Evolutionary conservation across 2,797 vertebrate species (phyloP), one percentile per base, ranked within the genome.

Genomic region (Coendou prehensilis): DNA sequence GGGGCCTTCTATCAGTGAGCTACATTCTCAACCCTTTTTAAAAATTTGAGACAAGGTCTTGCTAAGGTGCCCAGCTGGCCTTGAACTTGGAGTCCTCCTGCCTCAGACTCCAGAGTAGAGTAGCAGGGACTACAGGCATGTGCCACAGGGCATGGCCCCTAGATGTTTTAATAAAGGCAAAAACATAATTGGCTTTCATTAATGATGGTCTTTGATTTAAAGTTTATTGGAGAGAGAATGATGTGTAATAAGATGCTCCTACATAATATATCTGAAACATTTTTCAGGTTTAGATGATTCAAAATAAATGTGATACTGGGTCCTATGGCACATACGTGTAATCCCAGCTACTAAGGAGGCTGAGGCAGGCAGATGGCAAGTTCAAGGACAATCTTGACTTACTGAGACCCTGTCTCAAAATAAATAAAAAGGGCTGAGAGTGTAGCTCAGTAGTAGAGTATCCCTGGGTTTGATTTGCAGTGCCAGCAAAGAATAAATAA

Each of bases 261-360:
- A 52, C 18, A 30, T 94, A 76, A 57, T 78, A 6, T 67, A 83
- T 64, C 59, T 96, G 50, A 94, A 89, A 89, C 45, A 83, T 93
- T 85, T 96, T 97, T 93, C 71, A 87, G 26, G 83, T 64, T 96
- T n/a, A 95, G 20, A 13, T 92, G 93, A 93, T 76, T 95, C 47
- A 93, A 73, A 85, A 84, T 87, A 71, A 71, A 71, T 71, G n/a
- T 41, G 20, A 23, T 71, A 71, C n/a, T 71, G n/a, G 37, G 8
- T 15, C 37, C n/a, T 41, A 41, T 71, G 37, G 69, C 37, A 37
- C 9, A 23, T 71, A 22, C 37, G n/a, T 71, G n/a, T 71, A 71
- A 37, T 37, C 18, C 3, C 67, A 71, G 67, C 18, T 71, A 20
- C n/a, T 37, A 37, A 37, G 67, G n/a, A 71, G 18, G n/a, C 67